A percentile compares a stretch with the other conserved stretches of the same genome.
Evolutionary conservation across 2,888 invertebrate species (phyloP).

Genomic region (Vanessa cardui): DNA sequence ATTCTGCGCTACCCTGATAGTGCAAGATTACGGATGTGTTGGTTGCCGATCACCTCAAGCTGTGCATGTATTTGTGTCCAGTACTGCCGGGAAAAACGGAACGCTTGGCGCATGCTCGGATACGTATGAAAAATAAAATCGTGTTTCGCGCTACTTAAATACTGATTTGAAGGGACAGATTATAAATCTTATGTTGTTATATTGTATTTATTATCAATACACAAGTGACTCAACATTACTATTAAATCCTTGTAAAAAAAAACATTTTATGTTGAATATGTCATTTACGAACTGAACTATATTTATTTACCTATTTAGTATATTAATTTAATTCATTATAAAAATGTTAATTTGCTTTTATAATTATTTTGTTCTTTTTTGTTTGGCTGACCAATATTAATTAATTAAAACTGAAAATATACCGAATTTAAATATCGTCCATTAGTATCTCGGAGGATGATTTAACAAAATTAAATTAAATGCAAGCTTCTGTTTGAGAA

Average conservation of each 20-base stretch:
- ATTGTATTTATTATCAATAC: too few species aligned
- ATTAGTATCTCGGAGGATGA: too few species aligned
- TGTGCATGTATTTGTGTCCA: constrained; percentile 54
- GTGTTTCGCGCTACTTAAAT: constrained; percentile 66
- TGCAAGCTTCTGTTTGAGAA: too few species aligned
- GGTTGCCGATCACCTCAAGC: constrained; percentile 59
- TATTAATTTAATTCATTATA: too few species aligned
- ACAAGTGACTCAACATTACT: neutral
- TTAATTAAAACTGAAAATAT: too few species aligned
- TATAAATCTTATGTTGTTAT: constrained; percentile 30
- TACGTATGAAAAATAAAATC: constrained; percentile 59
- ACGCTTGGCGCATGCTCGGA: constrained; percentile 58
- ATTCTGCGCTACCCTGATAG: constrained; percentile 47
- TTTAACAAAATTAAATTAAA: too few species aligned
- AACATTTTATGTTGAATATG: neutral
- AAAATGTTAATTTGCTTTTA: too few species aligned
- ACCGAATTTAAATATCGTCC: too few species aligned
- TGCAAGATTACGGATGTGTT: constrained; percentile 54
- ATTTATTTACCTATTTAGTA: too few species aligned
- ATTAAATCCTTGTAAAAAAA: neutral
- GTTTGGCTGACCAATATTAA: too few species aligned
- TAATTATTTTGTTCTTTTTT: too few species aligned
- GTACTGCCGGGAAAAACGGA: constrained; percentile 54
- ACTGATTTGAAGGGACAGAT: constrained; percentile 52
- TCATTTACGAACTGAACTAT: neutral